A percentile compares a stretch with the other conserved stretches of the same genome.
Evolutionary conservation across 2,888 invertebrate species (phyloP).

Genomic region (Celastrina argiolus): DNA sequence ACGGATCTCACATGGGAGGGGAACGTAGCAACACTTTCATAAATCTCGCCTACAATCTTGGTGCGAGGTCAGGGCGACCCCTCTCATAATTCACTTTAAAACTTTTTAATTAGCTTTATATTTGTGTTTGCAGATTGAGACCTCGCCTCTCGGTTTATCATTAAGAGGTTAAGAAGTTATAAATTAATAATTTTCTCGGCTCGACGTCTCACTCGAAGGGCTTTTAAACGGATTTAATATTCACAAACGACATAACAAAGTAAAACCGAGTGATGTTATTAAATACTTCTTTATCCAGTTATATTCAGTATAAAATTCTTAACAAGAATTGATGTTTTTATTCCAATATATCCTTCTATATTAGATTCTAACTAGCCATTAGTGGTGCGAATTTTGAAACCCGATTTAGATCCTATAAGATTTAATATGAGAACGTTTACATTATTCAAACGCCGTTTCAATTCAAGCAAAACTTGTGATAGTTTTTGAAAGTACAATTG

Average conservation of each 20-base stretch:
- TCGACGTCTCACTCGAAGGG: not conserved
- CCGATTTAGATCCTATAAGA: not conserved
- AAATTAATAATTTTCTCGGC: conserved; percentile 58
- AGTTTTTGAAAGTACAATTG: conserved; percentile 9
- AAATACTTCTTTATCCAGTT: too few relatives aligned
- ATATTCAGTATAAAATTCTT: too few relatives aligned
- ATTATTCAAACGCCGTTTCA: not conserved
- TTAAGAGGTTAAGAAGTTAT: conserved; percentile 67
- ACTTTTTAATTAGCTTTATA: conserved; percentile 79
- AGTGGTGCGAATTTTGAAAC: not conserved
- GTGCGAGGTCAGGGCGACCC: conserved; percentile 70
- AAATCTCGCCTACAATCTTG: conserved; percentile 71
- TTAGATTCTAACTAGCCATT: not conserved
- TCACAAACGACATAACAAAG: not conserved
- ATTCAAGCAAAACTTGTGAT: conserved; percentile 1
- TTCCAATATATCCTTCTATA: not conserved
- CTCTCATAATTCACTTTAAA: conserved; percentile 78
- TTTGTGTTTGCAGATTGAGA: conserved; percentile 78
- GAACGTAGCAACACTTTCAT: conserved; percentile 50
- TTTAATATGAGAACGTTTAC: not conserved
- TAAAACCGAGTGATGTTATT: not conserved
- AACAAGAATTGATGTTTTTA: not conserved
- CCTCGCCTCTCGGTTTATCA: conserved; percentile 68
- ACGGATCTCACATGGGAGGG: conserved; percentile 21
- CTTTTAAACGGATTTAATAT: not conserved